Evolutionary conservation across 2,888 invertebrate species (phyloP), one percentile per base, ranked within the genome.

Genomic region (Drosophila mettleri): DNA sequence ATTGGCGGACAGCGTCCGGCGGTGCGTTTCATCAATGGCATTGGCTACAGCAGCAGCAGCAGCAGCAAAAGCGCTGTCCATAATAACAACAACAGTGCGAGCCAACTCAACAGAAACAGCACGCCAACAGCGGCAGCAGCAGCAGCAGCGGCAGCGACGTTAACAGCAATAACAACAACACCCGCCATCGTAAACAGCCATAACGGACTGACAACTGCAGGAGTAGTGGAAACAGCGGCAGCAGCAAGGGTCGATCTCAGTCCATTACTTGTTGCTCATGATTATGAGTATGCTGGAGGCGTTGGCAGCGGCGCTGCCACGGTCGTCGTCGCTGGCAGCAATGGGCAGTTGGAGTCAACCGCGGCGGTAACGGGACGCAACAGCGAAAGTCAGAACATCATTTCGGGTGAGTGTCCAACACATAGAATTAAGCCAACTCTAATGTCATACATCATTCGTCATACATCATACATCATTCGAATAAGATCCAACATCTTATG

Each of bases 81-180:
- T 29, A 54, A 54, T 72, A 82, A 71, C 53, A 84, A 84, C 62
- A 86, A 81, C 66, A 89, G 66, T 64, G 80, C 75, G 59, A 89
- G 77, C 74, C 88, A 86, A 66, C 85, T 74, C 45, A 82, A 82
- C 66, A 84, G 82, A 68, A 82, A 82, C 52, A 86, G 52, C 61
- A 65, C 74, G 59, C 43, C 78, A 58, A 31, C 65, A 69, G 57
- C 65, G 51, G 36, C 38, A 36, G 39, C 59, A 65, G 34, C 41
- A 54, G n/a, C 41, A 67, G 55, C 63, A 61, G 33, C 41, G 38
- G 36, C 63, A 65, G 36, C 41, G 43, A 10, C 34, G 16, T 1
- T 8, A 55, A 4, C 63, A 74, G 36, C 48, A 68, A 34, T 53
- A 57, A 33, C 64, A 71, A 45, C 60, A 80, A 55, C 54, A 76